Conservation (phyloP, 2,888 invertebrate species). For the Ashinkailepas kermadecensis region DNA sequence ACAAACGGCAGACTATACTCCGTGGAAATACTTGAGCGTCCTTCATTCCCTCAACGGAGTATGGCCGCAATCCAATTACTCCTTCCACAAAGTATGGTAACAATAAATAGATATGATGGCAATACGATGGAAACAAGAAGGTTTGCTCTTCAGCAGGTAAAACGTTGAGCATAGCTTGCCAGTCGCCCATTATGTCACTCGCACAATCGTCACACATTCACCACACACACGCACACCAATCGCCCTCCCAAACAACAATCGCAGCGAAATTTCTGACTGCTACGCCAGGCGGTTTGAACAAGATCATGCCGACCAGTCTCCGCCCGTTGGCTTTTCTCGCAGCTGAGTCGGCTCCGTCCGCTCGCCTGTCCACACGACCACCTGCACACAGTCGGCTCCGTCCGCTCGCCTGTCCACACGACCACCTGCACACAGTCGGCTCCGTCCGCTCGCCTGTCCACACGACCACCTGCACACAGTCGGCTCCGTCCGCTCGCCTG, state of each 20-base stretch:
- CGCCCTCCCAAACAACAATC: background rate
- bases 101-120: slow-evolving; percentile 23
- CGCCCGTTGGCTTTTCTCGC: no score
- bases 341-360: no score
- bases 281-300: background rate
- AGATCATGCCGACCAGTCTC: background rate
- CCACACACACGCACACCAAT: background rate
- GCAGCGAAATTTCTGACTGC: background rate
- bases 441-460: no score
- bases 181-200: background rate
- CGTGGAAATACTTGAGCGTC: slow-evolving; percentile 9
- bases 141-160: background rate
- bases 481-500: no score
- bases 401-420: no score
- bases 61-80: slow-evolving; percentile 5
- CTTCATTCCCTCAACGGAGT: background rate
- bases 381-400: no score
- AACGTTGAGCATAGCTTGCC: background rate
- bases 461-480: no score
- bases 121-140: background rate
- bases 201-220: background rate
- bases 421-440: no score
- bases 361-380: no score
- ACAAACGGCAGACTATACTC: slow-evolving; percentile 2
- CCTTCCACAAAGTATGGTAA: slow-evolving; percentile 18